Evolutionary conservation across 2,113 vertebrate genomes (phyloP).

Genomic region (Mus spicilegus): DNA sequence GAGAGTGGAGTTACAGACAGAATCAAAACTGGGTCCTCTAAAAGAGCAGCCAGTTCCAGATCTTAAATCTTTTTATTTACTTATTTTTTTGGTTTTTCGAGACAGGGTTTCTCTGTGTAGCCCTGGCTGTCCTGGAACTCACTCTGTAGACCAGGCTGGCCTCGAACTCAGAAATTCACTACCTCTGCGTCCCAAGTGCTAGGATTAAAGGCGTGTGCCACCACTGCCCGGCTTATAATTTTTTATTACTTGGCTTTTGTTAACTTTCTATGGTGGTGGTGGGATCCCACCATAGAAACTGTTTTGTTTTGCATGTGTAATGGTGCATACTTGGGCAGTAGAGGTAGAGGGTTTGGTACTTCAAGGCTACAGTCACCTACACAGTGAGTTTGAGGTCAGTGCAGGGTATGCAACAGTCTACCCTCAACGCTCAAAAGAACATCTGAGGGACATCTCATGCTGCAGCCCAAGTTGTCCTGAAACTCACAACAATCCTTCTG

Average conservation of each 20-base stretch:
- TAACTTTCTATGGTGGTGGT: conserved; percentile 35
- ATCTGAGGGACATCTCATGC: background rate
- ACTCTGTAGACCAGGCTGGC: too few relatives aligned
- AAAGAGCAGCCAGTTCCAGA: background rate
- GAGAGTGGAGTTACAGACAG: background rate
- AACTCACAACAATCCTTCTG: background rate
- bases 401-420: background rate
- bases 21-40: background rate
- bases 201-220: too few relatives aligned
- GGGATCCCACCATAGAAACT: background rate
- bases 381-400: background rate
- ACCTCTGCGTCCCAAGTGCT: too few relatives aligned
- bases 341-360: background rate
- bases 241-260: conserved; percentile 26
- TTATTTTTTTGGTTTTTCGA: background rate
- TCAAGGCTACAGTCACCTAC: background rate
- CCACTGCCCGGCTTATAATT: background rate
- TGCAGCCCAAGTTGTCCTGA: background rate
- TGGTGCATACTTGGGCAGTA: background rate
- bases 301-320: background rate
- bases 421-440: background rate
- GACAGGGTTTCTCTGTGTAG: too few relatives aligned
- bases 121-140: too few relatives aligned
- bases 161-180: too few relatives aligned
- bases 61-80: background rate